Conservation (phyloP, 2,888 invertebrate species). For the Gasteruption jaculator region DNA sequence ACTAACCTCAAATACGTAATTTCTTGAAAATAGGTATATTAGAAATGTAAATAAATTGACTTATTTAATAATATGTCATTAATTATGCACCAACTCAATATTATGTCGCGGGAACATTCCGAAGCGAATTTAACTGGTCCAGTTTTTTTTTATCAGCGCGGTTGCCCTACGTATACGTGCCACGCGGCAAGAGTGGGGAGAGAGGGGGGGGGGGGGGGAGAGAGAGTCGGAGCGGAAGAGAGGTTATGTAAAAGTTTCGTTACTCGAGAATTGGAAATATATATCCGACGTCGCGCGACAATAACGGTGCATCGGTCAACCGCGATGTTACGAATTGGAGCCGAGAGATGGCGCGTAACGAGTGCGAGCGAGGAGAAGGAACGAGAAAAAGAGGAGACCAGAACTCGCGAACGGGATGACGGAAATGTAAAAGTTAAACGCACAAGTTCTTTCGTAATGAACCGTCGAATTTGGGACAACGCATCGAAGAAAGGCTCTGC, state of each 20-base stretch:
- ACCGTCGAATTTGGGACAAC: neutral
- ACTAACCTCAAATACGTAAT: too few relatives aligned
- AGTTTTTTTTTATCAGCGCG: slow-evolving; percentile 15
- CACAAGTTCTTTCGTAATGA: neutral
- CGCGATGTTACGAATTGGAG: slow-evolving; percentile 21
- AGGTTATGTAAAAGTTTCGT: slow-evolving; percentile 15
- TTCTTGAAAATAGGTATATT: too few relatives aligned
- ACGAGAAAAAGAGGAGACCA: neutral
- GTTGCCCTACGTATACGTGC: slow-evolving; percentile 22
- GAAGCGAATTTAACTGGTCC: too few relatives aligned
- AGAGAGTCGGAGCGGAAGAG: slow-evolving; percentile 21
- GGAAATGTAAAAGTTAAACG: slow-evolving; percentile 8
- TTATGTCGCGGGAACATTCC: too few relatives aligned
- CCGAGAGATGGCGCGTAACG: slow-evolving; percentile 13
- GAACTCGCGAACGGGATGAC: slow-evolving; percentile 8
- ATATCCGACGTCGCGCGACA: slow-evolving; percentile 1
- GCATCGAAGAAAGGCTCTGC: too few relatives aligned
- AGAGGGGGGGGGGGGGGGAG: slow-evolving; percentile 13
- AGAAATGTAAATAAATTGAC: too few relatives aligned
- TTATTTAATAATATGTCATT: too few relatives aligned
- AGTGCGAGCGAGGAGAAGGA: slow-evolving; percentile 8
- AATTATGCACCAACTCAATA: too few relatives aligned
- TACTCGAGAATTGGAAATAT: slow-evolving; percentile 15
- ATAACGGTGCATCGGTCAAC: slow-evolving; percentile 14
- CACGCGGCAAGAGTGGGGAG: neutral